Percentiles rank a stretch among this genome's conserved stretches.
Conservation (phyloP, 2,888 invertebrate genomes). For the Scaptomyza parva region DNA sequence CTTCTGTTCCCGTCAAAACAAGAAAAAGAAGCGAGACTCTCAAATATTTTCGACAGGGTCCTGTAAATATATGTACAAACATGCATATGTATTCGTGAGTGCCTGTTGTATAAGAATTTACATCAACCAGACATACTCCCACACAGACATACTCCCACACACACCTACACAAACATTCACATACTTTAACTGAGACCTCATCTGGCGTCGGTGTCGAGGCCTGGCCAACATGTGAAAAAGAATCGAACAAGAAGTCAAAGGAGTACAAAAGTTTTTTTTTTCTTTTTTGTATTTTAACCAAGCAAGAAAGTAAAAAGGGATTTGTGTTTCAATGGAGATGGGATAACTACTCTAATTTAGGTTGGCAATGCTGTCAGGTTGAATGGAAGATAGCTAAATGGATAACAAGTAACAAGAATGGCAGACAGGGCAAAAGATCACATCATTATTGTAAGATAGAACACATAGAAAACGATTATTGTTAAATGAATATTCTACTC, state of each 20-base stretch:
- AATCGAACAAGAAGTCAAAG: conserved; percentile 60
- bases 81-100: conserved; percentile 24
- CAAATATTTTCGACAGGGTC: conserved; percentile 62
- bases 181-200: conserved; percentile 48
- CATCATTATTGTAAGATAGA: no score
- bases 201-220: conserved; percentile 70
- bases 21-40: conserved; percentile 33
- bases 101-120: conserved; percentile 67
- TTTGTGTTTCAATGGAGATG: conserved; percentile 19
- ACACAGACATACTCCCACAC: conserved; percentile 12
- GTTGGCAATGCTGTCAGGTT: conserved; percentile 65
- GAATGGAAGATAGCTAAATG: conserved; percentile 2
- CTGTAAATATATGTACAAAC: conserved; percentile 47
- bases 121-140: conserved; percentile 38
- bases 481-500: background rate
- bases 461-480: no score
- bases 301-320: conserved; percentile 40
- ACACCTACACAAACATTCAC: conserved; percentile 4
- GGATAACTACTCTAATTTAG: conserved; percentile 65
- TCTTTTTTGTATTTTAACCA: conserved; percentile 38
- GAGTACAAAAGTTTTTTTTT: conserved; percentile 23
- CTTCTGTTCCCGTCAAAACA: background rate
- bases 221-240: conserved; percentile 71
- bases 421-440: conserved; percentile 4
- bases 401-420: conserved; percentile 7